phyloP scores from a whole-genome alignment of 2,888 invertebrate species.

The Drosophila pseudotakahashii region DNA sequence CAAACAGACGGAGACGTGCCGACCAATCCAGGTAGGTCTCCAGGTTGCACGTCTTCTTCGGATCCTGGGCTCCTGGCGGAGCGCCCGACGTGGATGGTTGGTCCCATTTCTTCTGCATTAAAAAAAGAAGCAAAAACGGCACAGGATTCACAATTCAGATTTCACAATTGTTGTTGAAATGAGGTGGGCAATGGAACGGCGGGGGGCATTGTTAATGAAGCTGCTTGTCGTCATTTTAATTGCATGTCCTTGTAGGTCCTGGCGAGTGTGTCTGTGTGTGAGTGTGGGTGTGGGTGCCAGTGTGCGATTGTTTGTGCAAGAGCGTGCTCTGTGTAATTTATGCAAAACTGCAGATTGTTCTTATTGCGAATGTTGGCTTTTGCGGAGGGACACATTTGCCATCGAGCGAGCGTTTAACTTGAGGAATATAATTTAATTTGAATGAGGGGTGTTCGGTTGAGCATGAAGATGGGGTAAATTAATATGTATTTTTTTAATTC shows the following conservation, averaged over 20 bases:
- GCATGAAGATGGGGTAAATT: not conserved
- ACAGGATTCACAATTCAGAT: not conserved
- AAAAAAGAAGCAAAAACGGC: slow-evolving; percentile 11
- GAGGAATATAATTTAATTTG: slow-evolving; percentile 32
- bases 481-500: no score
- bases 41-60: slow-evolving; percentile 84
- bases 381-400: slow-evolving; percentile 25
- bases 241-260: slow-evolving; percentile 34
- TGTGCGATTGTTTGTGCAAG: slow-evolving; percentile 26
- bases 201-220: slow-evolving; percentile 50
- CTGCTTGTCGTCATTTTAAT: slow-evolving; percentile 51
- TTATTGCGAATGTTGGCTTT: slow-evolving; percentile 35
- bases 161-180: slow-evolving; percentile 22
- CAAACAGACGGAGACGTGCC: slow-evolving; percentile 83
- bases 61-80: slow-evolving; percentile 81
- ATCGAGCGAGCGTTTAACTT: slow-evolving; percentile 25
- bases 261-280: slow-evolving; percentile 1
- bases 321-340: slow-evolving; percentile 36
- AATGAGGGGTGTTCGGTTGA: slow-evolving; percentile 10
- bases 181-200: slow-evolving; percentile 12
- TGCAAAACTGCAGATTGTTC: slow-evolving; percentile 45
- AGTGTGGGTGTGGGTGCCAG: not conserved
- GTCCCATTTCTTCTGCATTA: slow-evolving; percentile 81
- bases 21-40: slow-evolving; percentile 84
- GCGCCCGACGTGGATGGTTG: slow-evolving; percentile 81